Base-by-base conservation (phyloP, 2,888 invertebrate species). In the Sylvicola cinctus region DNA sequence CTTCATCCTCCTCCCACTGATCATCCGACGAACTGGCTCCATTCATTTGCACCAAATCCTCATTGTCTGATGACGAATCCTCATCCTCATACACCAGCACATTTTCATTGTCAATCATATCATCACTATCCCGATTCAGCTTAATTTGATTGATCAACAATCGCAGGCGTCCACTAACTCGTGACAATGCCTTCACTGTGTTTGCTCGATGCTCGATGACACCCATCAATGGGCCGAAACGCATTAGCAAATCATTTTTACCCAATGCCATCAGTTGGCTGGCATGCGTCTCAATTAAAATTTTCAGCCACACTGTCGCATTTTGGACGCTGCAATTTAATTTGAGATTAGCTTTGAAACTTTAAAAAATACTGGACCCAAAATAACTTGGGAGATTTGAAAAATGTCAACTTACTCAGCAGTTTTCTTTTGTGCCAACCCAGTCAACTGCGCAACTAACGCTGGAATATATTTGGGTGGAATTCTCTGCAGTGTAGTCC, bases 381-480 rank as follows among this genome's bases (percentile, higher is more conserved):
- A n/a, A n/a, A n/a, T n/a, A n/a, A n/a, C n/a, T n/a, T n/a, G n/a
- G n/a, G n/a, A n/a, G 11, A 11, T 25, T 11, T 25, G 14, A 8
- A 8, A 8, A 29, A 29, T 29, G 11, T 8, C 14, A 31, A 62
- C 74, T 70, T 49, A 81, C 77, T 66, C 61, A 45, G 63, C 59
- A 1, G 74, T 74, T 50, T 72, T 79, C 42, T 69, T 69, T 37
- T 72, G 64, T 40, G 84, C 65, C 54, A 77, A 61, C 3, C 55
- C 52, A 0, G 72, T 69, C 1, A 91, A 60, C 52, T 87, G 79
- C 40, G 73, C 67, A 4, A 91, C 51, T 11, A 91, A 53, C 0
- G 70, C 68, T 0, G 73, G 63, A 15, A 91, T 66, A 36, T 73
- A 74, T 42, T 76, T 73, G 0, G 84, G 64, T 0, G 88, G 87